Conservation (phyloP, 2,888 invertebrate genomes). For the Perizoma affinitatum region DNA sequence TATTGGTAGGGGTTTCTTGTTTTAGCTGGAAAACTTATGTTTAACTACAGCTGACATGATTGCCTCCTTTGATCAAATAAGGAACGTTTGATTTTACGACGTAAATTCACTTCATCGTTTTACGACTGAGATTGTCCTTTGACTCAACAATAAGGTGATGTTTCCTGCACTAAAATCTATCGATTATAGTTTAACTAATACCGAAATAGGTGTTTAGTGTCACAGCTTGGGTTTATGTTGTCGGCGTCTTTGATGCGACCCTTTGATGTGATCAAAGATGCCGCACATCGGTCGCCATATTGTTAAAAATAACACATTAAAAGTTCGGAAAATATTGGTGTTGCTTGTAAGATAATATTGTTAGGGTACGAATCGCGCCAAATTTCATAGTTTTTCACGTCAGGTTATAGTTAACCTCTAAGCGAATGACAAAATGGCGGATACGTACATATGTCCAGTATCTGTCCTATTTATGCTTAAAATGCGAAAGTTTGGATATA, state of each 20-base stretch:
- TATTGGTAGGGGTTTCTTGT: slow-evolving; percentile 1
- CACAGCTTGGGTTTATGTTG: slow-evolving; percentile 53
- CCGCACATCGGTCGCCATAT: slow-evolving; percentile 72
- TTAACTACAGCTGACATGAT: neutral
- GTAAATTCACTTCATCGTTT: slow-evolving; percentile 5
- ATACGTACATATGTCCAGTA: too few species aligned
- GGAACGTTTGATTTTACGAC: neutral
- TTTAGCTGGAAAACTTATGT: too few species aligned
- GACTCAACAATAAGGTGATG: slow-evolving; percentile 17
- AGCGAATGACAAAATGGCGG: too few species aligned
- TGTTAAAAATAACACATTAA: slow-evolving; percentile 75
- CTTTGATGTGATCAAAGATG: slow-evolving; percentile 67
- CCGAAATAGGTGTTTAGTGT: slow-evolving; percentile 50
- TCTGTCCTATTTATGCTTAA: too few species aligned
- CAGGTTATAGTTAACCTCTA: neutral
- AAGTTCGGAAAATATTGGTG: slow-evolving; percentile 26
- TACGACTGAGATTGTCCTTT: slow-evolving; percentile 12
- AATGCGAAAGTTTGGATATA: too few species aligned
- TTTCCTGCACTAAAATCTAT: slow-evolving; percentile 49
- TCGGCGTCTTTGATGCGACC: slow-evolving; percentile 41
- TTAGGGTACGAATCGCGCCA: neutral
- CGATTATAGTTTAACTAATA: slow-evolving; percentile 47
- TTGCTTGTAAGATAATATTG: slow-evolving; percentile 17
- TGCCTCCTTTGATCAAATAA: neutral
- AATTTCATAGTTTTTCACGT: neutral